Evolutionary conservation across 2,888 invertebrate species (phyloP), one percentile per base, ranked within the genome.

Genomic region (Oegoconia quadripuncta): DNA sequence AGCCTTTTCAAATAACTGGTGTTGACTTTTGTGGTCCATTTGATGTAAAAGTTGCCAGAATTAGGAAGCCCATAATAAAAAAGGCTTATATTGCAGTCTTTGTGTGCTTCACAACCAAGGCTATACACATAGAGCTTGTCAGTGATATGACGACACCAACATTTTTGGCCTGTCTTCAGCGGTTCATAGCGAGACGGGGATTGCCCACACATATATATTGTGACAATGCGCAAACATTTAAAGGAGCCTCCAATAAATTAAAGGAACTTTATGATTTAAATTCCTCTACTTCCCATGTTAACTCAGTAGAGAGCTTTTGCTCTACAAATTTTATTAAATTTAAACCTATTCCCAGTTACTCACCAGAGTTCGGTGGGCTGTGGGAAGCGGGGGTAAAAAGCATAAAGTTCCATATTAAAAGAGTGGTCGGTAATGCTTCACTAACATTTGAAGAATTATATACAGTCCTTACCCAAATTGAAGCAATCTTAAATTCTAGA

Each of bases 401-500:
- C n/a, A n/a, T n/a, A n/a, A n/a, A n/a, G n/a, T n/a, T n/a, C n/a
- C n/a, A n/a, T n/a, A 30, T 36, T 20, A 42, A 34, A 34, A 45
- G 36, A 15, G 22, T 36, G 1, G n/a, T 29, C 9, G 13, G 14
- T 1, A 14, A 11, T 1, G 15, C 7, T 6, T n/a, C 22, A 13
- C n/a, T 50, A 7, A 44, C 37, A 3, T 49, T 34, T 8, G 44
- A 42, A 17, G 44, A 44, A 12, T 33, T 46, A 17, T 17, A 20
- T 14, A 43, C 45, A 4, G 26, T 39, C 6, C 25, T 48, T 23
- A 25, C 16, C 6, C 41, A 49, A 33, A 42, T 54, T 8, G 60
- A 62, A 34, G 52, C 48, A 3, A 37, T 54, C 3, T 39, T 60
- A n/a, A 62, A 63, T 33, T 59, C 57, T 1, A 43, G 61, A 9